These are phyloP conservation scores for Phataginus tetradactyla DNA, from an alignment of 2,797 vertebrate genomes.

Conservation along the genomic window DNA sequence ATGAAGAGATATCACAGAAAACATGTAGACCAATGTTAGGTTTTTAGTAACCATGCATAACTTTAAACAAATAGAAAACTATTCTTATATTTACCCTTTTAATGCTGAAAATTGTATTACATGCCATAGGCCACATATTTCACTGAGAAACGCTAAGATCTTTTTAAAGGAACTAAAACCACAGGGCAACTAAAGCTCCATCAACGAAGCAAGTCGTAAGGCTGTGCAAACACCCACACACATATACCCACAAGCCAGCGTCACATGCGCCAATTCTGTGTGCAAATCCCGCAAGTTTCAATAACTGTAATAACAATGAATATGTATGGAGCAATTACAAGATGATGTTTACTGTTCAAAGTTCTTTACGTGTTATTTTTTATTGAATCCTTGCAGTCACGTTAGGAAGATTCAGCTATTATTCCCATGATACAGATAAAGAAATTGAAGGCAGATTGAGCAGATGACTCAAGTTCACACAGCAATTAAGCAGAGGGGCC, in stretches of 20 bases:
- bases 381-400: not conserved
- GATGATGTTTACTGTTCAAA: not conserved
- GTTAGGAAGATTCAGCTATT: not conserved
- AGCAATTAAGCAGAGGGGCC: not conserved
- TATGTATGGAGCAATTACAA: not conserved
- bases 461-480: not conserved
- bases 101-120: not conserved
- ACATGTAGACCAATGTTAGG: not conserved
- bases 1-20: not conserved
- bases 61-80: not conserved
- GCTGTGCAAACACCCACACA: not conserved
- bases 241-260: not conserved
- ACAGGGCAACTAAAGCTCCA: not conserved
- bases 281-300: not conserved
- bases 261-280: not conserved
- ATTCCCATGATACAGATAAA: not conserved
- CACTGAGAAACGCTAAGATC: not conserved
- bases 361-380: not conserved
- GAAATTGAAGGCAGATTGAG: not conserved
- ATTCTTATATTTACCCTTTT: not conserved
- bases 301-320: not conserved
- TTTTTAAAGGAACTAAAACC: not conserved
- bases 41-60: not conserved
- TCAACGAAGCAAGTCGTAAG: not conserved
- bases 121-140: not conserved